A percentile compares a stretch with the other conserved stretches of the same genome.
Evolutionary conservation across 1,140 invertebrate species (phyloP).

Genomic region (Archivesica marissinica): DNA sequence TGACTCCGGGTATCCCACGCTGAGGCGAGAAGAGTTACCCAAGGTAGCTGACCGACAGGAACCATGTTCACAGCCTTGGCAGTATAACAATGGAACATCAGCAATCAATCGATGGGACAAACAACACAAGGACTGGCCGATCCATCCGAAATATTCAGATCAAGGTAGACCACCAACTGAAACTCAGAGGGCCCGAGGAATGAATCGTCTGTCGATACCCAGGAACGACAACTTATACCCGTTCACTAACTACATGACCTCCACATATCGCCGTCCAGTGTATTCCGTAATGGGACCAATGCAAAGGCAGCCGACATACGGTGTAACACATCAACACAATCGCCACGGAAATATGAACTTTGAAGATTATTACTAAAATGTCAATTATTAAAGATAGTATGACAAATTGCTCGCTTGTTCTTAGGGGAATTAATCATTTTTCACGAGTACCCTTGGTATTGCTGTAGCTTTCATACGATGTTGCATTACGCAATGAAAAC

Average conservation of each 20-base stretch:
- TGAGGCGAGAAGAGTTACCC: constrained; percentile 74
- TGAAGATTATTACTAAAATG: constrained; percentile 80
- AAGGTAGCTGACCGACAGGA: constrained; percentile 73
- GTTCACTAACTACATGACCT: constrained; percentile 81
- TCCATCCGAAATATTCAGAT: constrained; percentile 54
- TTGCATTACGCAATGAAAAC: too few species aligned
- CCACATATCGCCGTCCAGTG: constrained; percentile 78
- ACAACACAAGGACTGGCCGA: constrained; percentile 79
- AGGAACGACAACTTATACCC: constrained; percentile 78
- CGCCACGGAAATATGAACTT: constrained; percentile 81
- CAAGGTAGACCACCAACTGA: constrained; percentile 74
- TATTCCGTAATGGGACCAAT: constrained; percentile 79
- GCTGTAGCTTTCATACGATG: too few species aligned
- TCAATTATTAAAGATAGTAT: too few species aligned
- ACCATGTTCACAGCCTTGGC: constrained; percentile 75
- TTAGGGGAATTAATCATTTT: too few species aligned
- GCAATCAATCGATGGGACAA: constrained; percentile 74
- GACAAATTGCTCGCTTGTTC: too few species aligned
- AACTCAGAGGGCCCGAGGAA: constrained; percentile 74
- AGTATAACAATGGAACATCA: constrained; percentile 74
- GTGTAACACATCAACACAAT: constrained; percentile 80
- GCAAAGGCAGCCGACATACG: constrained; percentile 75
- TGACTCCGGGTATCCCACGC: constrained; percentile 74
- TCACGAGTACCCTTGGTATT: too few species aligned
- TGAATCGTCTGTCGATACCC: constrained; percentile 72